phyloP scores from a whole-genome alignment of 2,888 invertebrate genomes.

The Chironomus riparius region DNA sequence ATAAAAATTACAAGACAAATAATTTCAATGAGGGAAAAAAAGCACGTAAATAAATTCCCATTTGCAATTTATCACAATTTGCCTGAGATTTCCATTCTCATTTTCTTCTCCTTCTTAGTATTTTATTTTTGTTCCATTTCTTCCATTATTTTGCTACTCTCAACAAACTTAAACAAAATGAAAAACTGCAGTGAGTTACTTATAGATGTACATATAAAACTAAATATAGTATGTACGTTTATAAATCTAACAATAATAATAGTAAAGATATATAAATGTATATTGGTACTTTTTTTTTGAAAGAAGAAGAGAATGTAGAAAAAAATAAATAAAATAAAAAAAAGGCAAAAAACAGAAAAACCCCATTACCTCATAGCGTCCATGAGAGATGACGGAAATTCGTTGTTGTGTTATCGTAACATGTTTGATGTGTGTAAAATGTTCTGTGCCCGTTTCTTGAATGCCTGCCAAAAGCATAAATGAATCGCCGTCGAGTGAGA shows the following conservation, averaged over 20 bases:
- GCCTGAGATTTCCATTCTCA: background rate
- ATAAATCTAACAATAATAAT: no score
- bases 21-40: constrained; percentile 1
- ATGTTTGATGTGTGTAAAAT: constrained; percentile 82
- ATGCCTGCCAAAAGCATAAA: constrained; percentile 73
- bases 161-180: background rate
- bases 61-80: background rate
- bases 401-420: constrained; percentile 72
- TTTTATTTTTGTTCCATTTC: no score
- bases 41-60: no score
- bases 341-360: constrained; percentile 28
- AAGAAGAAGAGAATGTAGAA: background rate
- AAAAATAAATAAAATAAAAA: constrained; percentile 28
- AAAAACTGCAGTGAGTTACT: background rate
- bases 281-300: background rate
- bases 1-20: background rate
- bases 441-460: constrained; percentile 73
- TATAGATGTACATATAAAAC: background rate
- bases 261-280: no score
- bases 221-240: background rate
- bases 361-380: constrained; percentile 65
- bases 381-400: constrained; percentile 77
- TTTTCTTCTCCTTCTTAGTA: background rate
- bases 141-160: no score
- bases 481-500: constrained; percentile 74